Conservation (phyloP, 2,113 vertebrate species). For the Struthio camelus region DNA sequence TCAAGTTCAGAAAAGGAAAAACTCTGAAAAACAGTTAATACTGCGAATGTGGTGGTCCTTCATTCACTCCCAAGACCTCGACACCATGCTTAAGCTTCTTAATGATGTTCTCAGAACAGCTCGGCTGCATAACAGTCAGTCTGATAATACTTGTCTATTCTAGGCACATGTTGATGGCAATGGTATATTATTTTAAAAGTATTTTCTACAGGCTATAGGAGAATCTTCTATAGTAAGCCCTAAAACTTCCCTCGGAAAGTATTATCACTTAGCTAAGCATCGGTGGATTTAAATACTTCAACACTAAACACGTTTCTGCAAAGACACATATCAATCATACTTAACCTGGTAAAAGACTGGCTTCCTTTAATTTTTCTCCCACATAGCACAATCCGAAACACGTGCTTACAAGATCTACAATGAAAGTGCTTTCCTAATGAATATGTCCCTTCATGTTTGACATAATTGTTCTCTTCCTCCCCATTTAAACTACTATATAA, state of each 20-base stretch:
- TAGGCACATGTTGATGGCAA: background rate
- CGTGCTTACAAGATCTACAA: background rate
- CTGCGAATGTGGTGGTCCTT: background rate
- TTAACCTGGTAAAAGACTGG: background rate
- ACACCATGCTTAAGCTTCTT: background rate
- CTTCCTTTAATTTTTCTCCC: background rate
- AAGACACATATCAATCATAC: background rate
- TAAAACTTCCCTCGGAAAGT: background rate
- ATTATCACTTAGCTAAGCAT: background rate
- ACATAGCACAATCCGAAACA: accelerated
- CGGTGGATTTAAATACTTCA: background rate
- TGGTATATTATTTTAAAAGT: background rate
- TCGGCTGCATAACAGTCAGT: background rate
- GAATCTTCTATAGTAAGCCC: background rate
- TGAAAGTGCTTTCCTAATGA: background rate
- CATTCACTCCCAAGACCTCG: background rate
- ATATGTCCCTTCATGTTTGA: background rate
- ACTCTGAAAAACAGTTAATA: background rate
- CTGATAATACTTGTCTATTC: background rate
- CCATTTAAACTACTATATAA: background rate
- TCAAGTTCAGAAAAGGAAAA: background rate
- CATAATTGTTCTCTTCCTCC: background rate
- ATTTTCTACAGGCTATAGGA: background rate
- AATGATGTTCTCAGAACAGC: background rate
- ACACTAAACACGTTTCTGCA: background rate